phyloP scores from a whole-genome alignment of 2,797 vertebrate genomes.

The Rousettus madagascariensis region DNA sequence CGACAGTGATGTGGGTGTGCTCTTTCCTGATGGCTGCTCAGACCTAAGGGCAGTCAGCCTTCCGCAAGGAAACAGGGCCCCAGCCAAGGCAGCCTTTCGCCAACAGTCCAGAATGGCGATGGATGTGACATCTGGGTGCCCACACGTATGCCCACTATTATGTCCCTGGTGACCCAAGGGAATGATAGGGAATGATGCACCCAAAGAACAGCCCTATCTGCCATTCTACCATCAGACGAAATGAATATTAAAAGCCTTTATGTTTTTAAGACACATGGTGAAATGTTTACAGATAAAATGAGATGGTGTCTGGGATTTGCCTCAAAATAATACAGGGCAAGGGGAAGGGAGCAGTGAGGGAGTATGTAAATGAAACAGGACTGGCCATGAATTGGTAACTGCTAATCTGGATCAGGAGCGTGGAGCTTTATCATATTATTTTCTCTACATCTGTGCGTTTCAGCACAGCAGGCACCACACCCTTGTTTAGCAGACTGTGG shows the following conservation, averaged over 20 bases:
- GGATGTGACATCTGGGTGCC: neutral
- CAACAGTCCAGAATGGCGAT: neutral
- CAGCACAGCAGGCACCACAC: neutral
- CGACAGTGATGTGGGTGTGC: neutral
- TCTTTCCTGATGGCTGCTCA: neutral
- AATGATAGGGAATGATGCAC: neutral
- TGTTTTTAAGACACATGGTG: neutral
- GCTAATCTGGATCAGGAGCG: neutral
- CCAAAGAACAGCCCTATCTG: neutral
- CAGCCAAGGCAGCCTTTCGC: neutral
- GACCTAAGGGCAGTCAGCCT: neutral
- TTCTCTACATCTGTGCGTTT: neutral
- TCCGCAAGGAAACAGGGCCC: neutral
- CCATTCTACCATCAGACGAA: neutral
- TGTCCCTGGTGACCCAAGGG: neutral
- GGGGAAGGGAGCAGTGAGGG: neutral
- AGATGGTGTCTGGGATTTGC: neutral
- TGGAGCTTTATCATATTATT: neutral
- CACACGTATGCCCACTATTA: accelerated
- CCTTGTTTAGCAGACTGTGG: neutral
- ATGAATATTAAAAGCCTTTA: neutral
- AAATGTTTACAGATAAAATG: neutral
- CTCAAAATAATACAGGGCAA: neutral
- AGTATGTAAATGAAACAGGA: neutral
- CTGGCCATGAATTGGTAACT: neutral